Base-by-base conservation (phyloP, 2,888 invertebrate genomes). In the Galerucella pusilla region DNA sequence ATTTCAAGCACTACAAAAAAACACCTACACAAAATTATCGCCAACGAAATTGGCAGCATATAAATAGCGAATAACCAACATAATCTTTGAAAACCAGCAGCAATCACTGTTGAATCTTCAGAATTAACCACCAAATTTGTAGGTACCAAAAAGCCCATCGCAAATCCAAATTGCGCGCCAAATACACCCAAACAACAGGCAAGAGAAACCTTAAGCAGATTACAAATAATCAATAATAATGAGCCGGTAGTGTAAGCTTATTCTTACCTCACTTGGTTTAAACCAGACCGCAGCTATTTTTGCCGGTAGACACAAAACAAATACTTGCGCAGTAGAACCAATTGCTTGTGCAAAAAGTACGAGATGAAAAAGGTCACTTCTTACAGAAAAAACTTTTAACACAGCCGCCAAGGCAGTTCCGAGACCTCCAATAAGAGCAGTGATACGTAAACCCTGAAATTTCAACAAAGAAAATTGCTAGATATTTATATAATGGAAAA, bases 281-380 rank as follows among this genome's bases (percentile, higher is more conserved):
- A 99, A 99, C 99, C 98, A 99, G 63, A 97, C 96, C 0, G 98
- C 97, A 0, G 98, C 98, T 79, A 99, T 89, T 71, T 94, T 90
- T 0, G 98, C 94, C 0, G 98, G 98, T 70, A 98, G 91, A 81
- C 96, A 96, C 61, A 98, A 89, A 74, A 98, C 93, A 88, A 97
- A 98, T 25, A 97, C 94, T 88, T 97, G 97, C 42, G 97, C 94
- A 20, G 93, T 84, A 1, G 94, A 94, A 77, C 94, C 93, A 79
- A 98, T 89, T 0, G 94, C 93, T 89, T 99, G 99, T 0, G 97
- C 97, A 54, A 92, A 82, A 88, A 98, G 95, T 72, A 96, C 93
- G 63, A 98, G 90, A 90, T 93, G 93, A 90, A 97, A 98, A 84
- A 93, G 90, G 84, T 95, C 92, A 10, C 94, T 94, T 4, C 91